phyloP scores from a whole-genome alignment of 2,888 invertebrate genomes.

The Ramazzottius varieornatus region DNA sequence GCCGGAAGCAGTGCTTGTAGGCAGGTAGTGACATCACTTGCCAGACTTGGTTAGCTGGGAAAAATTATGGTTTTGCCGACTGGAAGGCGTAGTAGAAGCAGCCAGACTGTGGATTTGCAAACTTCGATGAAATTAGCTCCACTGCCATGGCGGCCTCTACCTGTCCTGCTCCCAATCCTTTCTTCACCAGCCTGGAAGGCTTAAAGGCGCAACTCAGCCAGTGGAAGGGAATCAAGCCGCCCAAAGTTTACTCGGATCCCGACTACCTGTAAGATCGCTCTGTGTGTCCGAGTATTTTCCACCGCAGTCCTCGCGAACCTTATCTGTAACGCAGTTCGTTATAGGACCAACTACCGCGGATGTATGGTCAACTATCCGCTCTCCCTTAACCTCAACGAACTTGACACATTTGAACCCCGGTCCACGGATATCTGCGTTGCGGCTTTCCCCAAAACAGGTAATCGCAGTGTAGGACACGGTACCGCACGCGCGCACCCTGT shows the following conservation, averaged over 20 bases:
- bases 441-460: slow-evolving; percentile 1
- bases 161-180: background rate
- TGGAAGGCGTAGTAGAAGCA: too few species aligned
- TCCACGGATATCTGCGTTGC: background rate
- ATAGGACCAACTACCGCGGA: background rate
- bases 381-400: background rate
- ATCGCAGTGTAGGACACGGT: too few species aligned
- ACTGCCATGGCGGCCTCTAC: background rate
- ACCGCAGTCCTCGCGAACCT: background rate
- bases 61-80: too few species aligned
- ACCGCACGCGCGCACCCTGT: too few species aligned
- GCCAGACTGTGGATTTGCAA: too few species aligned
- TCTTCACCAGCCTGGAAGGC: background rate
- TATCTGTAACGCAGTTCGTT: background rate
- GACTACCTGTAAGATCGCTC: background rate
- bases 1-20: too few species aligned
- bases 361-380: background rate
- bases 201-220: background rate
- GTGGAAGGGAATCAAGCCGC: background rate
- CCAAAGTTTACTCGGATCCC: slow-evolving; percentile 3
- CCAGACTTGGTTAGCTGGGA: too few species aligned
- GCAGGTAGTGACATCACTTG: too few species aligned
- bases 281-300: too few species aligned
- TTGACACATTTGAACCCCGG: background rate
- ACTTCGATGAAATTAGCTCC: too few species aligned